These are phyloP conservation scores for Mirounga angustirostris DNA, from an alignment of 2,113 vertebrate genomes.

Conservation along the genomic window DNA sequence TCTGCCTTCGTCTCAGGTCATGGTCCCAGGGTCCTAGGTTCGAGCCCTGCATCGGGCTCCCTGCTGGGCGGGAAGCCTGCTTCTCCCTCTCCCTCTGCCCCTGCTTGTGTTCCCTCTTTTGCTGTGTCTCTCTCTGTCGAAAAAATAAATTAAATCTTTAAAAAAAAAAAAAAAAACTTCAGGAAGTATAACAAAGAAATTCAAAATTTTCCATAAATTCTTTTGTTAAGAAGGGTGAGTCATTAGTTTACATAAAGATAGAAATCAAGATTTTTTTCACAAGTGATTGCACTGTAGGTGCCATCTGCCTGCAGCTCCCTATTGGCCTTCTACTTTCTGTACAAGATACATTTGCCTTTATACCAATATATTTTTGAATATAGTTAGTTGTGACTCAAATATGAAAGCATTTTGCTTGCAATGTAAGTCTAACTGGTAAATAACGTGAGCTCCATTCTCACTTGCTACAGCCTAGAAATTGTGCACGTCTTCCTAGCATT, in stretches of 20 bases:
- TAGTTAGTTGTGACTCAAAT: neutral
- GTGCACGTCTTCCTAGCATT: neutral
- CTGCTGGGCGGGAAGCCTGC: too few species aligned
- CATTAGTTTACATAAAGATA: neutral
- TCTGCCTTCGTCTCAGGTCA: too few species aligned
- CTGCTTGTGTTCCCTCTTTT: too few species aligned
- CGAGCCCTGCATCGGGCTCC: too few species aligned
- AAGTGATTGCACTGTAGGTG: neutral
- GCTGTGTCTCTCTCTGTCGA: too few species aligned
- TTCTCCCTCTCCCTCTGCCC: too few species aligned
- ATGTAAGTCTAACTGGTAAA: slow-evolving; percentile 18
- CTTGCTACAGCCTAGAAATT: neutral
- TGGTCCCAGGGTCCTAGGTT: too few species aligned
- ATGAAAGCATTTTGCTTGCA: slow-evolving; percentile 57
- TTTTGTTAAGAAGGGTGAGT: slow-evolving; percentile 6
- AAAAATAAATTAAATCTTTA: too few species aligned
- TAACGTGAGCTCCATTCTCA: neutral
- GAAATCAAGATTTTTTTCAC: neutral
- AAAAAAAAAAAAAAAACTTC: neutral
- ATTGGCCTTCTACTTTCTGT: neutral
- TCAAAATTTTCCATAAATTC: neutral
- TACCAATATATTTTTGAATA: neutral
- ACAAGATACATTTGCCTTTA: neutral
- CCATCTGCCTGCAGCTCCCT: neutral
- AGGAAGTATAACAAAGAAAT: neutral